Evolutionary conservation across 2,888 invertebrate genomes (phyloP).

Genomic region (Nebria salina): DNA sequence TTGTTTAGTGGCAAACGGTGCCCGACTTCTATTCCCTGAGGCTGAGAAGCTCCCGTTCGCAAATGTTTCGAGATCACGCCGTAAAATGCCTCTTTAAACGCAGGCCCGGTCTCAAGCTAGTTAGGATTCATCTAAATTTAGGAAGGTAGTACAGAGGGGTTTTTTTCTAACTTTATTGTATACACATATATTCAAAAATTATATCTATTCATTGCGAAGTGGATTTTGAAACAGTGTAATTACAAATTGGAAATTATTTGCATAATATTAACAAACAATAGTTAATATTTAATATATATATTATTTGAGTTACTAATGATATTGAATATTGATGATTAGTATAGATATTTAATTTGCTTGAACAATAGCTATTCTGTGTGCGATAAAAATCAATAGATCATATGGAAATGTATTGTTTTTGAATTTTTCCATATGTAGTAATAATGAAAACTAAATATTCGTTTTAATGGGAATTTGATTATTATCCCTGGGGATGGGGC

Average conservation of each 20-base stretch:
- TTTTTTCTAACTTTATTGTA: too few species aligned
- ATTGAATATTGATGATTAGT: neutral
- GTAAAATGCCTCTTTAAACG: neutral
- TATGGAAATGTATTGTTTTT: neutral
- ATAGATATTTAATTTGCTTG: neutral
- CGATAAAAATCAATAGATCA: neutral
- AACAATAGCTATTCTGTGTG: neutral
- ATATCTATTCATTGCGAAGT: too few species aligned
- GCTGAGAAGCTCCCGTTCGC: slow-evolving; percentile 13
- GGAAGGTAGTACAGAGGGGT: too few species aligned
- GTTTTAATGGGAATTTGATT: neutral
- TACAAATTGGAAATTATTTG: neutral
- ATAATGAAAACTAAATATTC: neutral
- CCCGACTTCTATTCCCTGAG: slow-evolving; percentile 17
- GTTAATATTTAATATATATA: neutral
- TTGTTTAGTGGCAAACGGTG: slow-evolving; percentile 37
- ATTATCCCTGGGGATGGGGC: neutral
- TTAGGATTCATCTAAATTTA: neutral
- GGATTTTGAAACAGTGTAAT: neutral
- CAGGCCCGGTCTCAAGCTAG: neutral
- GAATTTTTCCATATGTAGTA: neutral
- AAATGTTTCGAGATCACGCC: slow-evolving; percentile 9
- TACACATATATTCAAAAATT: too few species aligned
- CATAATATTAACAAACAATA: neutral
- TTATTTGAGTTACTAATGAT: neutral